Evolutionary conservation across 1,140 invertebrate genomes (phyloP).

Genomic region (Drosophila bipectinata): DNA sequence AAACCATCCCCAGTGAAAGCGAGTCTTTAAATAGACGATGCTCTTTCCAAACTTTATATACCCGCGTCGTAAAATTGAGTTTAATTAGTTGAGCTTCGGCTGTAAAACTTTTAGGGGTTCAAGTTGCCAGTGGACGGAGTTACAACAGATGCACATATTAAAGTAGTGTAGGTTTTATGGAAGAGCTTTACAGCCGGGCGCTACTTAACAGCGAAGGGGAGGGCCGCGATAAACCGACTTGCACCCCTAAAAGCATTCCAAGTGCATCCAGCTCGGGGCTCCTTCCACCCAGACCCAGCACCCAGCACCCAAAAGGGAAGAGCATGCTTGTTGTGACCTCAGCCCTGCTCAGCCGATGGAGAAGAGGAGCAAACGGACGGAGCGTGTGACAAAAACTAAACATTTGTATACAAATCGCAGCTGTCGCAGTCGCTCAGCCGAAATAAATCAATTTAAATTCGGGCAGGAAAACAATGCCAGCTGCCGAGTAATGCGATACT

Average conservation of each 20-base stretch:
- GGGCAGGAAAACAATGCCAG: slow-evolving; percentile 26
- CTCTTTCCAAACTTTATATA: slow-evolving; percentile 11
- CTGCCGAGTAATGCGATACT: slow-evolving; percentile 48
- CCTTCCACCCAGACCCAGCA: background rate
- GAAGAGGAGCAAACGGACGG: background rate
- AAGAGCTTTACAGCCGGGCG: slow-evolving; percentile 2
- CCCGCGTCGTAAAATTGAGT: slow-evolving; percentile 29
- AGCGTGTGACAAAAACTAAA: slow-evolving; percentile 52
- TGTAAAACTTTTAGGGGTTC: slow-evolving; percentile 35
- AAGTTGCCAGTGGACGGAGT: background rate
- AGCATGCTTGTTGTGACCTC: slow-evolving; percentile 3
- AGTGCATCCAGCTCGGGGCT: slow-evolving; percentile 13
- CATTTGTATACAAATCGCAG: slow-evolving; percentile 49
- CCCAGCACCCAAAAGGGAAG: background rate
- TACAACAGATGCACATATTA: slow-evolving; percentile 11
- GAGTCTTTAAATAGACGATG: slow-evolving; percentile 2
- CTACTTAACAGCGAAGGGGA: slow-evolving; percentile 1
- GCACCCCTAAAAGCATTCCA: slow-evolving; percentile 20
- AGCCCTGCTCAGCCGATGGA: background rate
- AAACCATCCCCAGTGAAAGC: slow-evolving; percentile 16
- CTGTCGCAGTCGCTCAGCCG: slow-evolving; percentile 44
- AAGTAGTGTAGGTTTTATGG: slow-evolving; percentile 16
- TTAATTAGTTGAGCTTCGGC: slow-evolving; percentile 24
- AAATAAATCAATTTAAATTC: slow-evolving; percentile 43
- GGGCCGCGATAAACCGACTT: slow-evolving; percentile 10